Conservation (phyloP, 2,888 invertebrate species). For the Macropis europaea region DNA sequence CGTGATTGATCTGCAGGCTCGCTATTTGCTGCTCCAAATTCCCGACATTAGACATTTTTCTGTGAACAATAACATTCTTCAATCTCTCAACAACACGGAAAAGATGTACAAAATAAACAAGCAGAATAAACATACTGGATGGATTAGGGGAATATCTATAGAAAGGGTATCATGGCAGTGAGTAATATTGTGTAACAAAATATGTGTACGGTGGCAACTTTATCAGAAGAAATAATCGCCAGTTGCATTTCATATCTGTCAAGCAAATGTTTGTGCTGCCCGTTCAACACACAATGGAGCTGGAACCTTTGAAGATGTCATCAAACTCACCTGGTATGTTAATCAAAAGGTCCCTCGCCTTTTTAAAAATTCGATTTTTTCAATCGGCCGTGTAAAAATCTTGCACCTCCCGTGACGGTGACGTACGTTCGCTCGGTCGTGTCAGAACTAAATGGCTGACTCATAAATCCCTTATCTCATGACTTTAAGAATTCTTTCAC, state of each 20-base stretch:
- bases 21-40: slow-evolving; percentile 87
- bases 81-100: background rate
- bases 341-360: background rate
- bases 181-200: background rate
- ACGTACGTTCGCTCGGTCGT: background rate
- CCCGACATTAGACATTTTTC: slow-evolving; percentile 81
- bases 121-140: background rate
- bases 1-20: slow-evolving; percentile 84
- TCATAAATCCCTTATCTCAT: slow-evolving; percentile 50
- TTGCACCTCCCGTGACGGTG: background rate
- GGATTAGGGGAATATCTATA: no score
- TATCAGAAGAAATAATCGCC: slow-evolving; percentile 28
- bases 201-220: background rate
- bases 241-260: slow-evolving; percentile 10
- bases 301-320: slow-evolving; percentile 22
- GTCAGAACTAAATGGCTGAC: slow-evolving; percentile 38
- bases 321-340: slow-evolving; percentile 42
- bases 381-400: background rate
- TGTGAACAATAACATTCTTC: slow-evolving; percentile 17
- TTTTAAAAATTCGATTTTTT: background rate
- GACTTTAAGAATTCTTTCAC: slow-evolving; percentile 41
- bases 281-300: slow-evolving; percentile 26
- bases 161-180: background rate
- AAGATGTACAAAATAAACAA: background rate
- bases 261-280: slow-evolving; percentile 11